Evolutionary conservation across 2,888 invertebrate genomes (phyloP).

Genomic region (Sipunculus nudus): DNA sequence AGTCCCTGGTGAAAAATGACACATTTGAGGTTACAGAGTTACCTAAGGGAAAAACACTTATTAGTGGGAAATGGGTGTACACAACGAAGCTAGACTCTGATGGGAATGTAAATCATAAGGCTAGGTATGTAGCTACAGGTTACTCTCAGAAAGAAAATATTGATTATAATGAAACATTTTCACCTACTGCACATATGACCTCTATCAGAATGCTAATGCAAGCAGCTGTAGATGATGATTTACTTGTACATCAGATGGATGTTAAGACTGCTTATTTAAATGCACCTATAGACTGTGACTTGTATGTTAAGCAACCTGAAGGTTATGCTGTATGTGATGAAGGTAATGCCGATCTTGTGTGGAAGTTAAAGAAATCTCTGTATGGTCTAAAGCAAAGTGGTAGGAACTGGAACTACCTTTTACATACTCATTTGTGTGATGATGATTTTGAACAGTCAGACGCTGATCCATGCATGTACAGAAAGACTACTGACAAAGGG

Average conservation of each 20-base stretch:
- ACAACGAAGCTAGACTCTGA: neutral
- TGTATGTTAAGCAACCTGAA: conserved; percentile 14
- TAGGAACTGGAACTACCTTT: conserved; percentile 8
- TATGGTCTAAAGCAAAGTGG: conserved; percentile 14
- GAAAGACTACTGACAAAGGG: too few relatives aligned
- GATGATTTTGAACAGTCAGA: neutral
- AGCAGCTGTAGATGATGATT: neutral
- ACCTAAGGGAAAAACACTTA: too few relatives aligned
- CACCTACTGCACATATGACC: too few relatives aligned
- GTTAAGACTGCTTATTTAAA: conserved; percentile 16
- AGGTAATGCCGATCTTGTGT: too few relatives aligned
- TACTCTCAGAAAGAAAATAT: neutral
- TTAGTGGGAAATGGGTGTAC: too few relatives aligned
- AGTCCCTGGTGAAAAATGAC: too few relatives aligned
- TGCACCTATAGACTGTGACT: conserved; percentile 15
- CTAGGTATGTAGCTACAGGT: too few relatives aligned
- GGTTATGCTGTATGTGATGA: too few relatives aligned
- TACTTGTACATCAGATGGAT: conserved; percentile 2
- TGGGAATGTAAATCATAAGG: too few relatives aligned
- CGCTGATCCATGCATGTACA: conserved; percentile 5
- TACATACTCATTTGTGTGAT: neutral
- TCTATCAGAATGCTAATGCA: neutral
- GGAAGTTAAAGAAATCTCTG: too few relatives aligned
- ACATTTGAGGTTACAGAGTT: too few relatives aligned
- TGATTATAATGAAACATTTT: neutral